phyloP scores from a whole-genome alignment of 2,888 invertebrate genomes.

The Gibbula magus region DNA sequence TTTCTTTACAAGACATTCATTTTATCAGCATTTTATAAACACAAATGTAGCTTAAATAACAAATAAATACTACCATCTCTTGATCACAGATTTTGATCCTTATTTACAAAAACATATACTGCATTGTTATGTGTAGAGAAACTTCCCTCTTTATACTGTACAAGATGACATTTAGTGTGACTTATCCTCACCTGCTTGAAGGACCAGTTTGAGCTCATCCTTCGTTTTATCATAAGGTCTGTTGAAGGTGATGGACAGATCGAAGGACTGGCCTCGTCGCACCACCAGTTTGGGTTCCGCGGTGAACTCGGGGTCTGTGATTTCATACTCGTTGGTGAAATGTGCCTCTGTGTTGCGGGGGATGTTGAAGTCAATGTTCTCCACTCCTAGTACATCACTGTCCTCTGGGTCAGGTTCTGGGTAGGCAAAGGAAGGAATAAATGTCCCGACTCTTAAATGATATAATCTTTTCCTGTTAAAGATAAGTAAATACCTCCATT shows the following conservation, averaged over 20 bases:
- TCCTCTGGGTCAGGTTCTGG: conserved; percentile 13
- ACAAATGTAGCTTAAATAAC: too few relatives aligned
- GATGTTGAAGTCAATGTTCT: conserved; percentile 82
- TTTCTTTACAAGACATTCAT: too few relatives aligned
- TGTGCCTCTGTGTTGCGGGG: conserved; percentile 83
- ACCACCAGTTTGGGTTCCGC: conserved; percentile 82
- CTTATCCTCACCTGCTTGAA: conserved; percentile 77
- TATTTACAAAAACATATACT: too few relatives aligned
- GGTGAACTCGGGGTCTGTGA: conserved; percentile 29
- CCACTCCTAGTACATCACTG: conserved; percentile 35
- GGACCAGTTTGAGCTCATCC: conserved; percentile 90
- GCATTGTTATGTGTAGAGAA: too few relatives aligned
- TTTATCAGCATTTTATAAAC: too few relatives aligned
- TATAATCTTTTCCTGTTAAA: too few relatives aligned
- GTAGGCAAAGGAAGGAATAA: neutral
- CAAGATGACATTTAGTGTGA: too few relatives aligned
- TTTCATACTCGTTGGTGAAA: conserved; percentile 83
- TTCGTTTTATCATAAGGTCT: conserved; percentile 83
- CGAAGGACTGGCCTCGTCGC: conserved; percentile 85
- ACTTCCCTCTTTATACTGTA: too few relatives aligned
- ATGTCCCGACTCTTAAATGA: too few relatives aligned
- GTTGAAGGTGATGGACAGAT: conserved; percentile 83
- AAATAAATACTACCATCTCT: too few relatives aligned
- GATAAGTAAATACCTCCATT: too few relatives aligned
- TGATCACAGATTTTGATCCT: too few relatives aligned